These are phyloP conservation scores for Andricus curvator DNA, from an alignment of 2,888 invertebrate genomes.

Conservation along the genomic window DNA sequence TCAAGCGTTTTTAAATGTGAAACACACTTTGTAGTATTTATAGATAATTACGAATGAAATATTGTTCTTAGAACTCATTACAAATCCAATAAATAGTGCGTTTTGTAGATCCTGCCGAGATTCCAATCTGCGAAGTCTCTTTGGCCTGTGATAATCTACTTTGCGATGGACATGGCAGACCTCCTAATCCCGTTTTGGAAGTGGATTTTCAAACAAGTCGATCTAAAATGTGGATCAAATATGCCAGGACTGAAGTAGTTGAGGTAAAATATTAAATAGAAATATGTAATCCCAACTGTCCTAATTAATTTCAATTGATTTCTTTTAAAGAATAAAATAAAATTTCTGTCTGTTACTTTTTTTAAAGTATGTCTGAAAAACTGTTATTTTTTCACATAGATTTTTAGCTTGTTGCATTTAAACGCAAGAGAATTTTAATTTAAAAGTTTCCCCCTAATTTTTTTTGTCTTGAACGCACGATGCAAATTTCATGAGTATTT, in stretches of 20 bases:
- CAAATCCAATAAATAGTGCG: neutral
- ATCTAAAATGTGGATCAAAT: constrained; percentile 87
- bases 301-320: constrained; percentile 2
- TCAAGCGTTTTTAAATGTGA: constrained; percentile 22
- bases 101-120: constrained; percentile 87
- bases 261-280: constrained; percentile 81
- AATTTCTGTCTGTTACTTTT: too few species aligned
- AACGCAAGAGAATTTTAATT: too few species aligned
- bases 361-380: too few species aligned
- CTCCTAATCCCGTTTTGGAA: constrained; percentile 92
- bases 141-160: constrained; percentile 94
- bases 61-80: neutral
- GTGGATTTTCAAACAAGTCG: constrained; percentile 82
- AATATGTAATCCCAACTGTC: constrained; percentile 3
- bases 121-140: constrained; percentile 92
- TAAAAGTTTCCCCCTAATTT: too few species aligned
- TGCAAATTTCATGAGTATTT: too few species aligned
- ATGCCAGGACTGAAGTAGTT: constrained; percentile 92
- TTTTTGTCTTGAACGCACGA: too few species aligned
- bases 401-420: too few species aligned
- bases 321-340: neutral
- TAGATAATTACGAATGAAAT: constrained; percentile 11
- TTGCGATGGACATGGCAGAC: constrained; percentile 90
- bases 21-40: constrained; percentile 23
- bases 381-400: too few species aligned